Evolutionary conservation across 92 coral and sea anemone species (phyloP), one percentile per base, ranked within the genome.

Genomic region (Nematostella vectensis): DNA sequence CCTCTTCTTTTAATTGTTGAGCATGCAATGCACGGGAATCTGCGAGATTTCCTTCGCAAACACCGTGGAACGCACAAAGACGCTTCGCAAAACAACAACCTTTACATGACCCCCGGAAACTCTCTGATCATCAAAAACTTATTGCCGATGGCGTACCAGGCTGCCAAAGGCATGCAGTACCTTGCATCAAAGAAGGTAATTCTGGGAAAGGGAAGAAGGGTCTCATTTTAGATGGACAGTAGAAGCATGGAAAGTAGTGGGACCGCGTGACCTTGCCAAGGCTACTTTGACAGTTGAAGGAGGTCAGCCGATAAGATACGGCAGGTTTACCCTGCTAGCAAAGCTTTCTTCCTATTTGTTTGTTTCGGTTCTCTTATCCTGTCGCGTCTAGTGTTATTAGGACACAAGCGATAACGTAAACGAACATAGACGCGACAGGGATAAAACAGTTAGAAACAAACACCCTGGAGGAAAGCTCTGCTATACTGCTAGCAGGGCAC

Each of bases 101-200:
- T n/a, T 0, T 28, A 48, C 17, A 45, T 45, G 20, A 54, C 52
- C 22, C 65, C 62, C 18, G 80, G 40, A 40, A 51, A 68, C 6
- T 59, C 47, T 1, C 59, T 91, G 22, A 79, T 79, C 3, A 56
- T 82, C 23, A 79, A 82, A 23, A 78, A 78, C 40, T 70, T 91
- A 45, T 54, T 87, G 27, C 84, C 98, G 11, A 76, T 74, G 59
- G 82, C 93, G 27, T 91, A 85, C 57, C 98, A 91, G 53, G 76
- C 85, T 56, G 80, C 96, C 0, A 73, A 79, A 47, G 98, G 98
- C 47, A 91, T 91, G 98, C 85, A 76, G 38, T 91, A 81, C 63
- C 50, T 91, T n/a, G 77, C 98, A 3, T 77, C 91, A 30, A 81
- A 70, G 59, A 91, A 91, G 98, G 98, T 91, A 62, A 19, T n/a